Percentiles rank a stretch among this genome's conserved stretches.
Conservation (phyloP, 2,113 vertebrate genomes). For the Azemiops feae region DNA sequence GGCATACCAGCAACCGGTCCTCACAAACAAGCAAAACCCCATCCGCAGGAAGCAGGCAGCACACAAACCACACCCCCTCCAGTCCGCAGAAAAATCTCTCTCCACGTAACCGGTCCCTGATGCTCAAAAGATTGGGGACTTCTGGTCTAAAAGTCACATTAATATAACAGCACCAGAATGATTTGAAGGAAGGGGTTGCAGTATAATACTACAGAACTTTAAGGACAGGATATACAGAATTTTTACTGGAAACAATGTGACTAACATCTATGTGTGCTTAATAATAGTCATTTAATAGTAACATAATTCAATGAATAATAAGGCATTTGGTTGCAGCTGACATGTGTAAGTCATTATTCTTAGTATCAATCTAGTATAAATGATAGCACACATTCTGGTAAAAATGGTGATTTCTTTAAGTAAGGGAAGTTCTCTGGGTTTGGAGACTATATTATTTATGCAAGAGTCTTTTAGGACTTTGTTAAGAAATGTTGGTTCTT, state of each 20-base stretch:
- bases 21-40: no score
- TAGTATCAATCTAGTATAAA: neutral
- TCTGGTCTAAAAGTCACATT: neutral
- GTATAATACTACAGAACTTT: neutral
- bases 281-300: neutral
- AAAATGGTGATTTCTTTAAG: neutral
- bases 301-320: neutral
- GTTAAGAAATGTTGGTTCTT: neutral
- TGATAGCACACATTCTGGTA: neutral
- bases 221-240: neutral
- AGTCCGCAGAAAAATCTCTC: no score
- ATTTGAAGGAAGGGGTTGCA: neutral
- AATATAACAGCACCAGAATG: neutral
- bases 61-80: no score
- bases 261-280: neutral
- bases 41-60: no score
- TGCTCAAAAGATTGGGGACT: no score
- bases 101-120: no score
- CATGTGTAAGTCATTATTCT: neutral
- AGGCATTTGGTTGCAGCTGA: neutral
- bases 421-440: neutral
- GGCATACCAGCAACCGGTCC: no score
- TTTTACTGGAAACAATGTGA: neutral
- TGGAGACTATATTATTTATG: neutral
- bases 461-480: neutral